phyloP scores from a whole-genome alignment of 2,888 invertebrate genomes.

The Baronia brevicornis region DNA sequence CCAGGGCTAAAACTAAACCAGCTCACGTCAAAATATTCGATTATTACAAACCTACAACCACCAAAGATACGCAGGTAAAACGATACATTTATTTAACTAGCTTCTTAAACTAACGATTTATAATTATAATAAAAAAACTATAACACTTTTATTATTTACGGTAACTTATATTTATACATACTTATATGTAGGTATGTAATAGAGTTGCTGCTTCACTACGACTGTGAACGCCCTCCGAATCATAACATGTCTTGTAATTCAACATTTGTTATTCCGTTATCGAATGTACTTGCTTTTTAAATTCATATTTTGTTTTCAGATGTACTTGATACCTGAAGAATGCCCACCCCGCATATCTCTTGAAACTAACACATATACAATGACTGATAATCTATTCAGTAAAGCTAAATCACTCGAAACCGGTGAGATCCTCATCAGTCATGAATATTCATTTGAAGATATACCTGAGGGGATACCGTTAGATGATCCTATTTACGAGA shows the following conservation, averaged over 20 bases:
- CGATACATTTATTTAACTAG: conserved; percentile 7
- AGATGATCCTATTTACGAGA: conserved; percentile 58
- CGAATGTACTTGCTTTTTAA: neutral
- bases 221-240: too few relatives aligned
- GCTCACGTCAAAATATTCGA: conserved; percentile 76
- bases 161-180: too few relatives aligned
- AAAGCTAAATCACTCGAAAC: conserved; percentile 47
- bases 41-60: conserved; percentile 76
- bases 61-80: conserved; percentile 71
- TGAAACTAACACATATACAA: conserved; percentile 35
- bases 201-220: too few relatives aligned
- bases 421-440: conserved; percentile 48
- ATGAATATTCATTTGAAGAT: conserved; percentile 56
- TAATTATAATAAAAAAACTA: too few relatives aligned
- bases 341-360: conserved; percentile 49
- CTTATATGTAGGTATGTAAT: too few relatives aligned
- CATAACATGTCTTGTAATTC: too few relatives aligned
- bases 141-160: too few relatives aligned
- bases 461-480: conserved; percentile 59
- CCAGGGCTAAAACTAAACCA: conserved; percentile 48
- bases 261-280: too few relatives aligned
- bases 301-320: conserved; percentile 28
- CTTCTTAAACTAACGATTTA: too few relatives aligned
- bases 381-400: conserved; percentile 50
- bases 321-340: conserved; percentile 62